A percentile compares a stretch with the other conserved stretches of the same genome.
Evolutionary conservation across 2,888 invertebrate species (phyloP).

Genomic region (Pristionchus exspectatus): DNA sequence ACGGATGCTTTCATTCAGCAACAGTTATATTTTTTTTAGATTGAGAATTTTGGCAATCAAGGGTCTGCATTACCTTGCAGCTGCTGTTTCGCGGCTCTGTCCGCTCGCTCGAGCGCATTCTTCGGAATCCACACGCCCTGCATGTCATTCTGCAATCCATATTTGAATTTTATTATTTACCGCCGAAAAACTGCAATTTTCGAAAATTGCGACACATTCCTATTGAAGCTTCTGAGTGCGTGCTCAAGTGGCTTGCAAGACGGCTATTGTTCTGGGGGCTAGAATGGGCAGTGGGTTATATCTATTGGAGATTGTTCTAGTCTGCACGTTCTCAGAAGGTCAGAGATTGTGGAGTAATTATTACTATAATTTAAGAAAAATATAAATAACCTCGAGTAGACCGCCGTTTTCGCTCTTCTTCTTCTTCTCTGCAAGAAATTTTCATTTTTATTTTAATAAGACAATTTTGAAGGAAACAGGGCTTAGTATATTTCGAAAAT

Average conservation of each 20-base stretch:
- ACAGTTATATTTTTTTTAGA: no score
- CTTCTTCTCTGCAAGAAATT: slow-evolving; percentile 4
- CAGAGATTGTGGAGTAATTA: not conserved
- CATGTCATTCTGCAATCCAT: not conserved
- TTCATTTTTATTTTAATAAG: not conserved
- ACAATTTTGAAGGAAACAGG: not conserved
- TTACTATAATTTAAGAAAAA: not conserved
- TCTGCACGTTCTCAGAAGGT: not conserved
- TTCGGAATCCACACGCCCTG: slow-evolving; percentile 56
- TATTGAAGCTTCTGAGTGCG: not conserved
- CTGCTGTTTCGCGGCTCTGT: not conserved
- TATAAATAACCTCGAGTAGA: not conserved
- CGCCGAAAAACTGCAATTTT: not conserved
- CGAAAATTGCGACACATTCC: slow-evolving; percentile 7
- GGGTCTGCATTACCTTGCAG: not conserved
- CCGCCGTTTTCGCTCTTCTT: slow-evolving; percentile 46
- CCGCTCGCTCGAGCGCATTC: slow-evolving; percentile 48
- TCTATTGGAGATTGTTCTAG: not conserved
- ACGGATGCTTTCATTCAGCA: no score
- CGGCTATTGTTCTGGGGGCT: not conserved
- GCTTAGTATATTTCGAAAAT: not conserved
- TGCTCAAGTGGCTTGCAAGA: slow-evolving; percentile 1
- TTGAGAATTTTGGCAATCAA: no score
- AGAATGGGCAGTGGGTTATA: not conserved
- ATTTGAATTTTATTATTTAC: not conserved